Conservation (phyloP, 2,797 vertebrate species). For the Clamator glandarius region DNA sequence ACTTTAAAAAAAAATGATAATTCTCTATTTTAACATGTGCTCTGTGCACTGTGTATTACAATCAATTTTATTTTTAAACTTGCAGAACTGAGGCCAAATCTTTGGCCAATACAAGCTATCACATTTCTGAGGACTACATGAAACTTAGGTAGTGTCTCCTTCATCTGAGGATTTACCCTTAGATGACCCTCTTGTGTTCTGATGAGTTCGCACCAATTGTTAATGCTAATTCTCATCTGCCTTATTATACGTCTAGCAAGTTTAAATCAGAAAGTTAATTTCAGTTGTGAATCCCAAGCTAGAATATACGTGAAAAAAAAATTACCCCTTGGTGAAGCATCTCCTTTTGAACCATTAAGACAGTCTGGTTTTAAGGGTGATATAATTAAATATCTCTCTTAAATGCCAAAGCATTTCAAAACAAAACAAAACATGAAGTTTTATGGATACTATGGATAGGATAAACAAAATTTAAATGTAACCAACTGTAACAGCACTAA, state of each 20-base stretch:
- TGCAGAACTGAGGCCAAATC: neutral
- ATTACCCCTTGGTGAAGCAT: neutral
- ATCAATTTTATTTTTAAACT: slow-evolving; percentile 25
- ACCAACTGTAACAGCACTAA: neutral
- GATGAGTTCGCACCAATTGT: neutral
- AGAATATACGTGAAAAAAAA: neutral
- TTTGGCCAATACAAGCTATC: neutral
- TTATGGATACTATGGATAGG: neutral
- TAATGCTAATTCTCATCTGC: neutral
- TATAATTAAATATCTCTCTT: neutral
- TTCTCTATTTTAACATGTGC: neutral
- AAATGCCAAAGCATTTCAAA: neutral
- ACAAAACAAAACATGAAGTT: neutral
- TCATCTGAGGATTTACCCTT: neutral
- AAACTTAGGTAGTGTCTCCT: neutral
- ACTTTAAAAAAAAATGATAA: neutral
- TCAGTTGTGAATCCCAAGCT: neutral
- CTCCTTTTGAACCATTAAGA: neutral
- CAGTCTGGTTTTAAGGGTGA: neutral
- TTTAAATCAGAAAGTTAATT: neutral
- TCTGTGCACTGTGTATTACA: neutral
- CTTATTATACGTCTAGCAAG: neutral
- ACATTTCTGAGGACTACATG: neutral
- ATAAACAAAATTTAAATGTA: neutral
- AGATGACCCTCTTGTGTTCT: slow-evolving; percentile 7